These are phyloP conservation scores for Brevimyrus niger DNA, from an alignment of 2,113 vertebrate genomes.

Conservation along the genomic window DNA sequence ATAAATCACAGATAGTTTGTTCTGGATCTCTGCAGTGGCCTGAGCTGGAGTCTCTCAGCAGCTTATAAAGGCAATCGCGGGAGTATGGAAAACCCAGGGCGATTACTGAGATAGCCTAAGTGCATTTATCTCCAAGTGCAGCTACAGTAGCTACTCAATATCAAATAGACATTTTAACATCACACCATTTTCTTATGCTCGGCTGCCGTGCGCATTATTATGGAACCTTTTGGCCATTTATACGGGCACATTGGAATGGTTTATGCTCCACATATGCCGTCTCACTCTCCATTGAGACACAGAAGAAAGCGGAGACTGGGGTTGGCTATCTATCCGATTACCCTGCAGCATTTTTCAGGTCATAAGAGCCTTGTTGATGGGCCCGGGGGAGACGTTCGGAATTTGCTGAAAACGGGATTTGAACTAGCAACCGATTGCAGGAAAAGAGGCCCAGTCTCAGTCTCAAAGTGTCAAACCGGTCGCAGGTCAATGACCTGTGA, in stretches of 20 bases:
- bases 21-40: neutral
- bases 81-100: neutral
- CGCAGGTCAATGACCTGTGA: neutral
- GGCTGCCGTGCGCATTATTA: neutral
- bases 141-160: neutral
- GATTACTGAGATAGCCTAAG: neutral
- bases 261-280: neutral
- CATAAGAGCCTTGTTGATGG: neutral
- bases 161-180: neutral
- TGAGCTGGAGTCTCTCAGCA: neutral
- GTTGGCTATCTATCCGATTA: neutral
- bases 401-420: neutral
- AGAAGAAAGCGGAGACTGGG: neutral
- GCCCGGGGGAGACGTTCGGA: neutral
- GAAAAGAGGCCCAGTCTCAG: neutral
- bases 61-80: neutral
- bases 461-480: neutral
- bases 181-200: neutral
- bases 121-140: neutral
- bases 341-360: neutral
- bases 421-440: neutral
- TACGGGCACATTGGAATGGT: neutral
- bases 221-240: neutral
- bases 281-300: neutral
- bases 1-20: neutral